Base-by-base conservation (phyloP, 2,113 vertebrate species). In the Gasterosteus aculeatus region DNA sequence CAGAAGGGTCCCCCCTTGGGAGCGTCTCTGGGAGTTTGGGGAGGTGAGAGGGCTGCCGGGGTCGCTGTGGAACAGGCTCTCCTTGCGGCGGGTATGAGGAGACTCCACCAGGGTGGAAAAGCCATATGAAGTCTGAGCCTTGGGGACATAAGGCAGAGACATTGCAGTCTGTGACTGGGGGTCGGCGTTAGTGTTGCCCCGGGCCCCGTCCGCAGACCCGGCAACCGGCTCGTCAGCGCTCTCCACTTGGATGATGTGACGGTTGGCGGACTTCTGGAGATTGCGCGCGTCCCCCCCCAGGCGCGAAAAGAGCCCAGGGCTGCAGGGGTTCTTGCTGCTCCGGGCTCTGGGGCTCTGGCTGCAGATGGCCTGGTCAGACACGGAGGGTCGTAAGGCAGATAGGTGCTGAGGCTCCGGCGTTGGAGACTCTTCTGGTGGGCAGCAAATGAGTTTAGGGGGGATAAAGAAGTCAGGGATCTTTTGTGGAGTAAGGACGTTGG, bases 391-490 rank as follows among this genome's bases (percentile, higher is more conserved):
- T 67, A 95, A 75, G 16, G 82, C 29, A 0, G 95, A 81, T 2
- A 81, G 92, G 2, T 90, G 73, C 41, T 90, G 90, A 44, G 82
- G 85, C 1, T 97, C 96, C 0, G 92, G 80, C 2, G 92, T 87
- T 1, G 70, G 62, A 9, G 90, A 59, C 16, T 97, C 96, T 0
- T 98, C 97, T 0, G 95, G 78, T 0, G 97, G 95, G 1, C 93
- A 94, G 5, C 94, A 94, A 2, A 95, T 93, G 12, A 99, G 94
- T 86, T 97, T 99, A 2, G 97, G 98, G 0, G 98, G 98, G 83
- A 99, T 99, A 85, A 98, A 99, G 85, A 99, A 99, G 86, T 98
- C 96, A 0, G 98, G 98, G 85, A 99, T 99, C 80, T 97, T 99
- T 82, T 97, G 96, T 0, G 97, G 98, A 7, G 98, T 98, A 78